Evolutionary conservation across 2,113 vertebrate genomes (phyloP), one percentile per base, ranked within the genome.

Genomic region (Pseudopodoces humilis): DNA sequence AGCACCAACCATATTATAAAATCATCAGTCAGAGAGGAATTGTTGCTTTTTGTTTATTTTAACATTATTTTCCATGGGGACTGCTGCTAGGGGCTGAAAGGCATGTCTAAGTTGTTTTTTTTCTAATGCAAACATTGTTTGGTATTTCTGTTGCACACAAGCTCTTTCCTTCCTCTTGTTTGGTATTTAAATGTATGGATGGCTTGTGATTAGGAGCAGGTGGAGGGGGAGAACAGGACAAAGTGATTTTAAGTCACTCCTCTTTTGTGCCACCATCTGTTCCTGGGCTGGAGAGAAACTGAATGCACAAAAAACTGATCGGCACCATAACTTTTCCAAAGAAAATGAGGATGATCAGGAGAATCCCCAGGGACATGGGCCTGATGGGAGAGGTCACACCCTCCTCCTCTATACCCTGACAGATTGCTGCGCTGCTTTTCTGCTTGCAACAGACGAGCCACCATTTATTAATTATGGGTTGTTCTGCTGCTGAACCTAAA

Each of bases 221-320:
- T 95, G 96, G 95, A 96, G 92, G 72, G 90, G 77, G 90, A 96
- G 93, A 96, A 24, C 80, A 86, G 86, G 95, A 96, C 96, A 93
- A 96, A 96, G 92, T 96, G 94, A 94, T 93, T 93, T 95, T 96
- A 94, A 96, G 93, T 96, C 95, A 92, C 85, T 96, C 95, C 86
- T 97, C 95, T 93, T 96, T 95, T 97, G 93, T 96, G 96, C 94
- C 94, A 95, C 95, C 95, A 95, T 97, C 93, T 96, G 95, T 97
- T 97, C 95, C 88, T 82, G 94, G 92, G 95, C 93, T 96, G 95
- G 88, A 96, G 83, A 72, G 95, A 90, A 96, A 96, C 92, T 92
- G 95, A 97, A 96, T 95, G 94, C 88, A 96, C 95, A 95, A 95
- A 96, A 96, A 96, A 83, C 79, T 88, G 93, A 86, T 92, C 86